A percentile compares a stretch with the other conserved stretches of the same genome.
Evolutionary conservation across 2,888 invertebrate species (phyloP).

Genomic region (Orthonevra nobilis): DNA sequence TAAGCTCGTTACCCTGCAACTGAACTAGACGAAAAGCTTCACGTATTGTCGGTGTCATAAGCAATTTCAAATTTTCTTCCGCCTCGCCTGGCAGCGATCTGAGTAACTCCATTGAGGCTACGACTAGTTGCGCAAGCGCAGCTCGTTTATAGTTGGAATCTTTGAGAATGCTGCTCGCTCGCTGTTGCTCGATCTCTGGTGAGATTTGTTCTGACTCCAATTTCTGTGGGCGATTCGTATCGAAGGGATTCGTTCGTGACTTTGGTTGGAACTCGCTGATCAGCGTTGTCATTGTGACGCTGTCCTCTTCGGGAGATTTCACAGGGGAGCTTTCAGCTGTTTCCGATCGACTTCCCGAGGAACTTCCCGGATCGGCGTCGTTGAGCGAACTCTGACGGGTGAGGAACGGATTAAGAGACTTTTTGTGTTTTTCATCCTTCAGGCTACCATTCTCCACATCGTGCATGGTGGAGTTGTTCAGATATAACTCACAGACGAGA

Average conservation of each 20-base stretch:
- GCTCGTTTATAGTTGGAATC: constrained; percentile 92
- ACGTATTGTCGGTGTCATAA: constrained; percentile 80
- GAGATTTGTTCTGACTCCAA: constrained; percentile 84
- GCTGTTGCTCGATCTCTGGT: constrained; percentile 91
- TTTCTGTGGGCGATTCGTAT: constrained; percentile 79
- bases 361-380: constrained; percentile 65
- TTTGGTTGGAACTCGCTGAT: constrained; percentile 80
- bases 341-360: constrained; percentile 72
- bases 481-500: constrained; percentile 82
- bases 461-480: constrained; percentile 80
- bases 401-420: constrained; percentile 52
- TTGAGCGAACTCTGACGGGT: constrained; percentile 46
- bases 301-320: constrained; percentile 77
- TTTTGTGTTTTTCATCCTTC: constrained; percentile 69
- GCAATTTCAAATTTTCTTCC: constrained; percentile 81
- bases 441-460: constrained; percentile 78
- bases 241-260: constrained; percentile 79
- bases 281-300: constrained; percentile 79
- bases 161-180: constrained; percentile 90
- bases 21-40: constrained; percentile 80
- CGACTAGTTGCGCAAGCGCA: constrained; percentile 92
- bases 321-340: constrained; percentile 74
- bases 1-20: constrained; percentile 80
- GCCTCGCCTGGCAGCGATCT: constrained; percentile 84
- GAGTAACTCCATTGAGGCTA: constrained; percentile 90